These are phyloP conservation scores for Zeus faber DNA, from an alignment of 2,113 vertebrate genomes.

Conservation along the genomic window DNA sequence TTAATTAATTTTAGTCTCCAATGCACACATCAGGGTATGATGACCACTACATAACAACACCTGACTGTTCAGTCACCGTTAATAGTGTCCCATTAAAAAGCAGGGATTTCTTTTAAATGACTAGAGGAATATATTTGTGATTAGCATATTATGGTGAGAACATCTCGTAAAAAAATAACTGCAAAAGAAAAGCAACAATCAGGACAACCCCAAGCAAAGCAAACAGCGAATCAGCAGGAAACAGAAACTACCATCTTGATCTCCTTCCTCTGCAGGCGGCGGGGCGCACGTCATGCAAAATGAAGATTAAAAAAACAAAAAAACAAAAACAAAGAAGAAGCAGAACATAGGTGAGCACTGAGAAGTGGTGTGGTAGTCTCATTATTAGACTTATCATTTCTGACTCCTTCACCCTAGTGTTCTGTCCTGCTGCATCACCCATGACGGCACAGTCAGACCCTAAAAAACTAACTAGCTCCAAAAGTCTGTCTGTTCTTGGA, in stretches of 20 bases:
- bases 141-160: slow-evolving; percentile 20
- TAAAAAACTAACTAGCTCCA: too few species aligned
- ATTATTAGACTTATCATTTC: slow-evolving; percentile 52
- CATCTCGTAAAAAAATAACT: slow-evolving; percentile 40
- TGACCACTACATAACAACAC: too few species aligned
- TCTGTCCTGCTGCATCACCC: too few species aligned
- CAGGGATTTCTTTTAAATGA: not conserved
- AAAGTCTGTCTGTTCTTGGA: too few species aligned
- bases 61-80: slow-evolving; percentile 31
- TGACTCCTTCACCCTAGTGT: slow-evolving; percentile 44
- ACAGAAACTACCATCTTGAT: slow-evolving; percentile 75
- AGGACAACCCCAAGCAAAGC: slow-evolving; percentile 52
- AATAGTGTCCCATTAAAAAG: slow-evolving; percentile 30
- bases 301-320: slow-evolving; percentile 51
- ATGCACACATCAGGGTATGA: too few species aligned
- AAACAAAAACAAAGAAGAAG: slow-evolving; percentile 28
- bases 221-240: slow-evolving; percentile 55
- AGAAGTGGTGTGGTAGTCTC: slow-evolving; percentile 24
- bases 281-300: slow-evolving; percentile 64
- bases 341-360: slow-evolving; percentile 59
- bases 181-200: slow-evolving; percentile 2
- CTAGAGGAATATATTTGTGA: slow-evolving; percentile 17
- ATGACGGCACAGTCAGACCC: too few species aligned
- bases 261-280: slow-evolving; percentile 68
- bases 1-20: slow-evolving; percentile 10